Conservation (phyloP, 2,888 invertebrate genomes). For the Aethes cnicana region DNA sequence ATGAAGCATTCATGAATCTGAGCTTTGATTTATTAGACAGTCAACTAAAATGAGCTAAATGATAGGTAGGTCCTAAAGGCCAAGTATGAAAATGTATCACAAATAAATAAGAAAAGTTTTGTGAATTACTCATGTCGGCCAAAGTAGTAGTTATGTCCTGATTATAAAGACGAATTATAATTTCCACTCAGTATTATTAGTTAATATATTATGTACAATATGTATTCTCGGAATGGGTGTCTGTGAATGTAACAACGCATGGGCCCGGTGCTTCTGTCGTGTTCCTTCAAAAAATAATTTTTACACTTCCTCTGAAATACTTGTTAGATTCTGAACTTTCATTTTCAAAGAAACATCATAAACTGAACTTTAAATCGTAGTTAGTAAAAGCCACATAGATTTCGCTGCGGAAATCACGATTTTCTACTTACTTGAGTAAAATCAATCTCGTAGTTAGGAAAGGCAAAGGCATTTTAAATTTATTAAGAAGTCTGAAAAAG, state of each 20-base stretch:
- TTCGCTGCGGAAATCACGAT: constrained; percentile 67
- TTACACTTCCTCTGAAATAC: background rate
- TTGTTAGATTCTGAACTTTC: constrained; percentile 19
- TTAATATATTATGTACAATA: constrained; percentile 46
- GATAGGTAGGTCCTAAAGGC: too few relatives aligned
- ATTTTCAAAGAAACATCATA: constrained; percentile 26
- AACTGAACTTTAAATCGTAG: constrained; percentile 45
- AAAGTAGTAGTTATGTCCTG: constrained; percentile 71
- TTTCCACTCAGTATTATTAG: constrained; percentile 77
- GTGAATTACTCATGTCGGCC: constrained; percentile 74
- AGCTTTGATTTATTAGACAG: constrained; percentile 18
- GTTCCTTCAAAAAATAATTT: constrained; percentile 5
- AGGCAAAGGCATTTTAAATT: constrained; percentile 69
- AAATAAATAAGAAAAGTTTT: constrained; percentile 28
- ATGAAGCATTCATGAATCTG: constrained; percentile 3
- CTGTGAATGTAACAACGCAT: constrained; percentile 50
- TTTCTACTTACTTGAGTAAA: constrained; percentile 69
- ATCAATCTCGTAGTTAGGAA: constrained; percentile 73
- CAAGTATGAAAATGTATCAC: constrained; percentile 11
- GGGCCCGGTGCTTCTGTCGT: constrained; percentile 57
- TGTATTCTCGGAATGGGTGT: constrained; percentile 44
- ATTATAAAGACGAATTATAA: constrained; percentile 64
- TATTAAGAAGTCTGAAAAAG: constrained; percentile 70
- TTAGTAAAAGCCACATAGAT: constrained; percentile 59
- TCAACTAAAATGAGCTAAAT: too few relatives aligned